Base-by-base conservation (phyloP, 2,797 vertebrate species). In the Pseudocheirus occidentalis region DNA sequence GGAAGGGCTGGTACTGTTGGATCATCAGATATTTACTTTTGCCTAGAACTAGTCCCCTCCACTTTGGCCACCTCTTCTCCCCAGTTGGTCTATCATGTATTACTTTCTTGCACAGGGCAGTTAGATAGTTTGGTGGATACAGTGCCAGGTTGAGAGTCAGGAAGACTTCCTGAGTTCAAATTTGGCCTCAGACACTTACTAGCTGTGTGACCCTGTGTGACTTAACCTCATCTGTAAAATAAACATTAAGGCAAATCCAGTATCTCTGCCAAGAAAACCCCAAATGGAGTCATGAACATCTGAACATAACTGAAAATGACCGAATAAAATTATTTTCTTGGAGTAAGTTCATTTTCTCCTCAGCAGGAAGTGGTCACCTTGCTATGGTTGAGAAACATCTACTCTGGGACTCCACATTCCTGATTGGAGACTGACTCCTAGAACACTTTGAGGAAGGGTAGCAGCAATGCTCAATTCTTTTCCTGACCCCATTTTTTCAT, bases 41-140 rank as follows among this genome's bases (percentile, higher is more conserved):
- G 21, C n/a, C 21, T 40, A 24, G 18, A 40, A 46, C 66, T 40
- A 92, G 92, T 95, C 90, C 90, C 92, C 55, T 66, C 28, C 91
- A 58, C 92, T 62, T 91, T 46, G 87, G 59, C 94, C 93, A 50
- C 62, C 27, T 50, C 54, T 13, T 1, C 2, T 58, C 13, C 16
- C 29, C 58, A 21, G 40, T 95, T 62, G 46, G 91, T 56, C 57
- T 96, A 73, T 56, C 5, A 93, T 92, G 92, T 55, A 95, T 62
- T 62, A 4, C 53, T 54, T 54, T 54, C 53, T 54, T 54, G 31
- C 3, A 12, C 12, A 14, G 31, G 59, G 31, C 29, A 62, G 59
- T 12, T 34, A 31, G 0, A 13, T 62, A 14, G 34, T 66, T 3
- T 0, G 16, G 14, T n/a, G 16, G 34, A n/a, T 66, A 66, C 13